Percentiles rank a stretch among this genome's conserved stretches.
phyloP scores from a whole-genome alignment of 2,888 invertebrate genomes.

The Drosophila tripunctata region DNA sequence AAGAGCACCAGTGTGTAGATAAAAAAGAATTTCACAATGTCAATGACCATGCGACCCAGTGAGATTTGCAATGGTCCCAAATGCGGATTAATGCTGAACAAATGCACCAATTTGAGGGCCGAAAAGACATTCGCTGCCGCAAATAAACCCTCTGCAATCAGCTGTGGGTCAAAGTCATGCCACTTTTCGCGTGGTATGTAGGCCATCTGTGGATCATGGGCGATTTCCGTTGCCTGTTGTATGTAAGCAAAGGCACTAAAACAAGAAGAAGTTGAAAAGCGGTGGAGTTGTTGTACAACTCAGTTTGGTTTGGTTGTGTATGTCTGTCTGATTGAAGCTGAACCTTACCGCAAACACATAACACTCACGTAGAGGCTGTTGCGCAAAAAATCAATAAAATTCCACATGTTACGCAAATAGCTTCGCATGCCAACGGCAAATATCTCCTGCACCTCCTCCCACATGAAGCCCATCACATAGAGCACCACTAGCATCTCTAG shows the following conservation, averaged over 20 bases:
- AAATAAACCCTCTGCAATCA: constrained; percentile 96
- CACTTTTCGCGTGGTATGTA: constrained; percentile 93
- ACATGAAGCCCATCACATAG: constrained; percentile 95
- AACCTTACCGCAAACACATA: constrained; percentile 86
- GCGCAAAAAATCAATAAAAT: constrained; percentile 96
- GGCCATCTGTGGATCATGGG: constrained; percentile 88
- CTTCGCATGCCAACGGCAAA: constrained; percentile 93
- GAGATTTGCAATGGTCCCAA: constrained; percentile 96
- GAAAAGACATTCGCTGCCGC: constrained; percentile 98
- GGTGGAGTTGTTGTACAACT: background rate
- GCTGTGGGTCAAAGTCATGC: constrained; percentile 96
- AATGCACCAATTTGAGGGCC: constrained; percentile 94
- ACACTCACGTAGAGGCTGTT: constrained; percentile 93
- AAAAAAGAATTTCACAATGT: constrained; percentile 96
- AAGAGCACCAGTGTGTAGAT: constrained; percentile 94
- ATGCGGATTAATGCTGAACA: constrained; percentile 97
- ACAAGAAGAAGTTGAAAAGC: background rate
- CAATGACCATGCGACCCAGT: constrained; percentile 94
- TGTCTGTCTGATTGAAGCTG: too few species aligned
- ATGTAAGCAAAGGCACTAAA: constrained; percentile 89
- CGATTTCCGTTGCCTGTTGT: constrained; percentile 90
- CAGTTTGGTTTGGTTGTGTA: too few species aligned
- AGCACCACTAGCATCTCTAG: constrained; percentile 92
- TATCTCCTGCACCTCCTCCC: constrained; percentile 96
- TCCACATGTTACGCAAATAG: constrained; percentile 97